Evolutionary conservation across 2,113 vertebrate species (phyloP).

Genomic region (Marmota monax): DNA sequence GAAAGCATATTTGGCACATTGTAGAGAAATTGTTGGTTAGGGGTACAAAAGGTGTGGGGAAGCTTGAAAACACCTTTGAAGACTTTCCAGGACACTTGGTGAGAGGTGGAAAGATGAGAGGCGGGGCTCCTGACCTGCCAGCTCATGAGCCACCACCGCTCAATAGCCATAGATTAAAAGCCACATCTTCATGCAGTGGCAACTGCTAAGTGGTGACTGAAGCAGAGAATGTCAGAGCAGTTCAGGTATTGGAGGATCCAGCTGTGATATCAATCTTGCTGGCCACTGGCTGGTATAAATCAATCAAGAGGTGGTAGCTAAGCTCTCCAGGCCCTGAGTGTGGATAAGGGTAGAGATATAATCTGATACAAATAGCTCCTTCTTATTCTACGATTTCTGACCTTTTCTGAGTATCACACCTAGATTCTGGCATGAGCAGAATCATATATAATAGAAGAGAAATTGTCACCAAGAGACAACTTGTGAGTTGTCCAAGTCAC

Average conservation of each 20-base stretch:
- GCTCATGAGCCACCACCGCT: background rate
- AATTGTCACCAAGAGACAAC: background rate
- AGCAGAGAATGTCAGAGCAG: too few species aligned
- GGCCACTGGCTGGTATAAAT: too few species aligned
- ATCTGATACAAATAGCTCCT: too few species aligned
- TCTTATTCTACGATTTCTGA: background rate
- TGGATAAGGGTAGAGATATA: background rate
- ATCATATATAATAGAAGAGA: background rate
- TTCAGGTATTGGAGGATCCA: too few species aligned
- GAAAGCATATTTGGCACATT: background rate
- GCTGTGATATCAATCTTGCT: too few species aligned
- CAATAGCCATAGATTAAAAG: too few species aligned
- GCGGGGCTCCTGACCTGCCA: background rate
- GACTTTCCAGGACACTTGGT: background rate
- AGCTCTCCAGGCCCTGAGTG: background rate
- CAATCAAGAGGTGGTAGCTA: background rate
- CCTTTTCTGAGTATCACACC: background rate
- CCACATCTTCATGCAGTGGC: too few species aligned
- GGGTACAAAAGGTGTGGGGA: background rate
- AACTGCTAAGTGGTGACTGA: too few species aligned
- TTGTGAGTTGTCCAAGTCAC: background rate
- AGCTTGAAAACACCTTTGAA: background rate
- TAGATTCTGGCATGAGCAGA: background rate
- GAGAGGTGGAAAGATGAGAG: background rate
- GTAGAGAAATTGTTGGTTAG: too few species aligned